Evolutionary conservation across 2,888 invertebrate genomes (phyloP), one percentile per base, ranked within the genome.

Genomic region (Pomacea canaliculata): DNA sequence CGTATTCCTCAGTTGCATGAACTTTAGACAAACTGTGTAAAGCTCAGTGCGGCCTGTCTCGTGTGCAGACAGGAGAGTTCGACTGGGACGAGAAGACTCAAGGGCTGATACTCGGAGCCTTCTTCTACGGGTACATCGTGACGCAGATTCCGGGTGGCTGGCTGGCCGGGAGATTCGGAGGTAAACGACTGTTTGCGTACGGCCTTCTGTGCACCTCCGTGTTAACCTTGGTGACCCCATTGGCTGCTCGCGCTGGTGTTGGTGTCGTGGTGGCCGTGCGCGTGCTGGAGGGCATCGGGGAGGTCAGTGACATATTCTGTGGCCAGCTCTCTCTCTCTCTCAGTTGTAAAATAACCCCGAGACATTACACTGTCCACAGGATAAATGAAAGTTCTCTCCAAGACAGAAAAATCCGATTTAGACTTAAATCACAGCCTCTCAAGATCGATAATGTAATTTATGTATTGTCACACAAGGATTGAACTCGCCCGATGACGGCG

Each of bases 191-290:
- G 0, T 92, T 96, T 27, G 95, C 95, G 0, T 91, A 95, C 77
- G 96, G 96, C 67, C 94, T 96, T 19, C 91, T 96, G 1, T 94
- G 94, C n/a, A 96, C 96, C 0, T 95, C 96, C 0, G 89, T 96
- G 16, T 94, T 96, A 84, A 96, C 96, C 0, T 87, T 96, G 1
- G 85, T 96, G 8, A 96, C 96, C 0, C 97, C 97, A 0, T 86
- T 94, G 83, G 93, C 94, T 8, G 95, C 96, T 1, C 92, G 94
- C 70, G 89, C 93, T n/a, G 94, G 95, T 18, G 93, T 94, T 16
- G 93, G 93, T 0, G 94, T 94, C 51, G 92, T 97, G 46, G 94
- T 96, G 65, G 92, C 93, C 16, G 90, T 96, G 10, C 93, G 96
- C 80, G 93, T 96, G 0, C 86, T 96, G 8, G 95, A 96, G 92